Evolutionary conservation across 64 coral and sea anemone species (phyloP).

Genomic region (Hydrozoanthus tunicans): DNA sequence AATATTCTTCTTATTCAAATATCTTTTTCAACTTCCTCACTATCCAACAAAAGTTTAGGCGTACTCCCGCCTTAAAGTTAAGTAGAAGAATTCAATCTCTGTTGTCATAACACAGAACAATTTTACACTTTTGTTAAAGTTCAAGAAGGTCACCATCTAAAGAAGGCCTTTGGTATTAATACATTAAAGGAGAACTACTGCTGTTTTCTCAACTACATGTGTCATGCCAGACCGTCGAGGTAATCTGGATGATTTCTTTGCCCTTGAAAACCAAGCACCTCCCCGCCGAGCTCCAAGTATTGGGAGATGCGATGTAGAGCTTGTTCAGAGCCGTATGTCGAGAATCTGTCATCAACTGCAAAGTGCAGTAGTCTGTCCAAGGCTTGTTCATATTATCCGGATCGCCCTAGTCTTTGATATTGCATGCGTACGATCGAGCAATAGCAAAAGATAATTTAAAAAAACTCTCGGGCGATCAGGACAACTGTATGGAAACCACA

Average conservation of each 20-base stretch:
- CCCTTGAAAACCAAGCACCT: constrained; percentile 2
- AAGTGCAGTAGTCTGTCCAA: constrained; percentile 2
- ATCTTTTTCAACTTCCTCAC: background rate
- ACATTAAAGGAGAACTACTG: background rate
- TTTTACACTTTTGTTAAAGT: background rate
- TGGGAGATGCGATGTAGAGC: background rate
- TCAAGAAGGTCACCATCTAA: background rate
- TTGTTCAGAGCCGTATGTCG: background rate
- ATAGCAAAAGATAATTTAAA: too few relatives aligned
- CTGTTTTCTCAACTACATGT: constrained; percentile 21
- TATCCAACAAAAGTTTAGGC: background rate
- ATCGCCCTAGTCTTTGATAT: too few relatives aligned
- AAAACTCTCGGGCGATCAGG: too few relatives aligned
- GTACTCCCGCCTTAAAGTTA: background rate
- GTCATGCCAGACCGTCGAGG: constrained; percentile 1
- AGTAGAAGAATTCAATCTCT: background rate
- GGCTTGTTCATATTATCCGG: background rate
- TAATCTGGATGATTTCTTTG: constrained; percentile 24
- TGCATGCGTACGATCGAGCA: too few relatives aligned
- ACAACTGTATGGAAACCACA: too few relatives aligned
- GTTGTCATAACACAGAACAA: background rate
- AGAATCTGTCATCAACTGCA: background rate
- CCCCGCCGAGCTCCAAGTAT: constrained; percentile 1
- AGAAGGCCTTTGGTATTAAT: background rate
- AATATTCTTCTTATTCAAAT: too few relatives aligned